Evolutionary conservation across 2,797 vertebrate species (phyloP).

Genomic region (Echeneis naucrates): DNA sequence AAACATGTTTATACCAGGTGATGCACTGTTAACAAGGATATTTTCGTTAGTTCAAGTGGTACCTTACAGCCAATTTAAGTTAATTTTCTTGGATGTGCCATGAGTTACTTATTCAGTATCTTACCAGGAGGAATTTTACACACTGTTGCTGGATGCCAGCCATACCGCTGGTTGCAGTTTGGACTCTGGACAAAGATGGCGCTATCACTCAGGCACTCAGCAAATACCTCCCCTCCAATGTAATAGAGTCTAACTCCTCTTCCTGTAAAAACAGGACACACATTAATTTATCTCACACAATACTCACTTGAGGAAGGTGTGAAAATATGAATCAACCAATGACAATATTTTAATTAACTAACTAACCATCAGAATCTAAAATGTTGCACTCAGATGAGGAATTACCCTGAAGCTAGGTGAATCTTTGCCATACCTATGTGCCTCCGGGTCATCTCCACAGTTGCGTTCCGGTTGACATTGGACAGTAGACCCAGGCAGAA

Average conservation of each 20-base stretch:
- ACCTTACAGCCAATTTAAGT: background rate
- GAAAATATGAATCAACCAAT: background rate
- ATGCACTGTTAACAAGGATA: background rate
- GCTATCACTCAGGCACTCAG: conserved; percentile 98
- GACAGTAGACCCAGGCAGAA: conserved; percentile 98
- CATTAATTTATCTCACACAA: background rate
- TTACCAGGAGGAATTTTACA: conserved; percentile 99
- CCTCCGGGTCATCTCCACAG: conserved; percentile 98
- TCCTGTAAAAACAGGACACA: conserved; percentile 80
- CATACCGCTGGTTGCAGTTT: conserved; percentile 99
- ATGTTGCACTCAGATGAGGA: background rate
- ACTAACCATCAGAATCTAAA: background rate
- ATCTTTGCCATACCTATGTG: conserved; percentile 91
- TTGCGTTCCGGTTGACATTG: conserved; percentile 97
- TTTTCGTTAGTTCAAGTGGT: too few relatives aligned
- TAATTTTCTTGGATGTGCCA: background rate
- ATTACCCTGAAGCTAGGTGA: background rate
- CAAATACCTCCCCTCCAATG: conserved; percentile 99
- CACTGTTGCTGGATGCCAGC: conserved; percentile 99
- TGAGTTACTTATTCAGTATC: background rate
- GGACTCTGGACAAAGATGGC: conserved; percentile 99
- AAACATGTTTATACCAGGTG: background rate
- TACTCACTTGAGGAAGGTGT: background rate
- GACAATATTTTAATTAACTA: background rate
- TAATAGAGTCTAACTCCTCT: conserved; percentile 98